phyloP scores from a whole-genome alignment of 2,797 vertebrate genomes.

The Anguilla anguilla region DNA sequence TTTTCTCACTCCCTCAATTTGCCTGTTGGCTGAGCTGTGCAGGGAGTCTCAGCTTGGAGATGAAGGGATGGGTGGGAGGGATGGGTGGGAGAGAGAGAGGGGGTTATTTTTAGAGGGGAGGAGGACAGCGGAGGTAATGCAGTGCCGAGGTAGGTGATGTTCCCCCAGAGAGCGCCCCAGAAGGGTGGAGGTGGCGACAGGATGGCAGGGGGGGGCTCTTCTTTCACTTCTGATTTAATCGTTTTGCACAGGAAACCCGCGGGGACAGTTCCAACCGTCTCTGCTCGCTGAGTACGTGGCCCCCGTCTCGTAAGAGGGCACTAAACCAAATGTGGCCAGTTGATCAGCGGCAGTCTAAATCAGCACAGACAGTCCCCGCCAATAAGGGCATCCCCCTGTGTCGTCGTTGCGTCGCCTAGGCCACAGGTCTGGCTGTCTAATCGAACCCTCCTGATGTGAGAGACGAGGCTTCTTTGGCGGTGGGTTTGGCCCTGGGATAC shows the following conservation, averaged over 20 bases:
- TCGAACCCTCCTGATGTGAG: not conserved
- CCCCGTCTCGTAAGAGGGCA: not conserved
- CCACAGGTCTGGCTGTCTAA: not conserved
- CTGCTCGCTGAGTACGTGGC: not conserved
- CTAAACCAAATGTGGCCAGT: not conserved
- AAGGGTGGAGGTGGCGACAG: not conserved
- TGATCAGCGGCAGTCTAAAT: not conserved
- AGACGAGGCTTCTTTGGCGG: not conserved
- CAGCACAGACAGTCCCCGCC: not conserved
- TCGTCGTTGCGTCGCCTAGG: not conserved
- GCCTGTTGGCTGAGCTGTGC: conserved; percentile 23
- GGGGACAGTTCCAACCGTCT: not conserved
- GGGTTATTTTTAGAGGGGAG: not conserved
- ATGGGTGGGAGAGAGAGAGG: not conserved
- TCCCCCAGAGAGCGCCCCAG: not conserved
- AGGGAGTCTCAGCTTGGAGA: conserved; percentile 24
- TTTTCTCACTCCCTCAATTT: not conserved
- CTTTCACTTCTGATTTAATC: conserved; percentile 15
- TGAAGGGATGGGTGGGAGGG: not conserved
- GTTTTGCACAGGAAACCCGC: conserved; percentile 5
- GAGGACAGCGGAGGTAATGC: not conserved
- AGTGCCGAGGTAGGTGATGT: not conserved
- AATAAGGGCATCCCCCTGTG: not conserved
- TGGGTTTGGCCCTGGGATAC: not conserved
- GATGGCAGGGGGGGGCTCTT: not conserved